A percentile compares a stretch with the other conserved stretches of the same genome.
phyloP scores from a whole-genome alignment of 1,140 invertebrate species.

The Maniola jurtina region DNA sequence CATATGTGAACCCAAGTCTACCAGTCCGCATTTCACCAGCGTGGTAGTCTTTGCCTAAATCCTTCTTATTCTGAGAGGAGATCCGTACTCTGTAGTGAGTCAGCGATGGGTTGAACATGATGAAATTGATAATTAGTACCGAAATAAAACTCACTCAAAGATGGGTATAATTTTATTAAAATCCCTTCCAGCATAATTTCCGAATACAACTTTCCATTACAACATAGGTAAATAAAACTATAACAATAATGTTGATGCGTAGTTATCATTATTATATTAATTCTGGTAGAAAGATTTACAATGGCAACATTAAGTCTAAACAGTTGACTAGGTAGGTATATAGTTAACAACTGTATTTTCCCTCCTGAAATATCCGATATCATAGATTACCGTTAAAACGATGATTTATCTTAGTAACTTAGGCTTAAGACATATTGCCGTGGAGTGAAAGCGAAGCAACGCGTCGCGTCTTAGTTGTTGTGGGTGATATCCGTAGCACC shows the following conservation, averaged over 20 bases:
- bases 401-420: neutral
- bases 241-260: neutral
- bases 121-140: neutral
- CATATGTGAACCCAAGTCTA: too few species aligned
- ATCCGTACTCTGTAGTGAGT: too few species aligned
- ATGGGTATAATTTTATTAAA: constrained; percentile 59
- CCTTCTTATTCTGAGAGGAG: too few species aligned
- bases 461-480: too few species aligned
- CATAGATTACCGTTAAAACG: neutral
- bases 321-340: too few species aligned
- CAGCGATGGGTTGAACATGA: neutral
- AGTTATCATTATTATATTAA: neutral
- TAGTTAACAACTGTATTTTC: neutral
- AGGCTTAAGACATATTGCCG: too few species aligned
- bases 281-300: constrained; percentile 20
- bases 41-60: too few species aligned
- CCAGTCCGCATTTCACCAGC: too few species aligned
- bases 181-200: constrained; percentile 43
- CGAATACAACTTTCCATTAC: constrained; percentile 43
- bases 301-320: constrained; percentile 19
- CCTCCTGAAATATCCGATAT: neutral
- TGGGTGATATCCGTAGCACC: too few species aligned
- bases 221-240: constrained; percentile 41
- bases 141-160: constrained; percentile 31
- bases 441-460: too few species aligned